Evolutionary conservation across 2,888 invertebrate species (phyloP).

Genomic region (Andrena bicolor): DNA sequence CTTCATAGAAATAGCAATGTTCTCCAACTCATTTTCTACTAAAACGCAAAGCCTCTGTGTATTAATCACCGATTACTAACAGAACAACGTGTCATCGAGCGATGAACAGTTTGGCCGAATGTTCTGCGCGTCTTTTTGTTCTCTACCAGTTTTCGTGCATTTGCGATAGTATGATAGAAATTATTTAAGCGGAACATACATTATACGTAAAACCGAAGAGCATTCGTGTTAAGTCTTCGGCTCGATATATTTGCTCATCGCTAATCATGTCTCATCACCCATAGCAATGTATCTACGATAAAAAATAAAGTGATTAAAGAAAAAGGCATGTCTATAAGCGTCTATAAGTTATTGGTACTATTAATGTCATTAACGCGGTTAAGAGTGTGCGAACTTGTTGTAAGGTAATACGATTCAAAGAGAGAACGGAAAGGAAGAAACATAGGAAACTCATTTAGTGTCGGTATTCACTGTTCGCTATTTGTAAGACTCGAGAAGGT

Average conservation of each 20-base stretch:
- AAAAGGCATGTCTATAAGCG: slow-evolving; percentile 65
- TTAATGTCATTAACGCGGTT: slow-evolving; percentile 68
- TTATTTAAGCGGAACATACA: too few relatives aligned
- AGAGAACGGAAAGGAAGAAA: slow-evolving; percentile 7
- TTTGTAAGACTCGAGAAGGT: slow-evolving; percentile 81
- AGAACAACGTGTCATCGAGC: too few relatives aligned
- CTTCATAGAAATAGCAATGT: too few relatives aligned
- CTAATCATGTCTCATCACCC: slow-evolving; percentile 70
- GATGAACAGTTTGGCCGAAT: too few relatives aligned
- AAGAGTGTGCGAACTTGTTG: slow-evolving; percentile 29
- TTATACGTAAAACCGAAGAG: slow-evolving; percentile 39
- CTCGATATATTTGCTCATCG: slow-evolving; percentile 69
- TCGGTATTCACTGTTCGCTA: slow-evolving; percentile 83
- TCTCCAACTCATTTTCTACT: too few relatives aligned
- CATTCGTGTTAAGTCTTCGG: slow-evolving; percentile 52
- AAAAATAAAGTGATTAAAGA: slow-evolving; percentile 54
- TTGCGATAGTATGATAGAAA: too few relatives aligned
- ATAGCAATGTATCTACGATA: slow-evolving; percentile 69
- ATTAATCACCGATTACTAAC: too few relatives aligned
- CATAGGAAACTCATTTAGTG: slow-evolving; percentile 75
- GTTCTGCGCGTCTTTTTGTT: too few relatives aligned
- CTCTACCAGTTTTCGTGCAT: too few relatives aligned
- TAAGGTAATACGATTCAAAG: slow-evolving; percentile 24
- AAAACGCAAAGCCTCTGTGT: too few relatives aligned
- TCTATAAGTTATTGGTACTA: slow-evolving; percentile 70